Evolutionary conservation across 1,140 invertebrate genomes (phyloP).

Genomic region (Solenopsis fugax): DNA sequence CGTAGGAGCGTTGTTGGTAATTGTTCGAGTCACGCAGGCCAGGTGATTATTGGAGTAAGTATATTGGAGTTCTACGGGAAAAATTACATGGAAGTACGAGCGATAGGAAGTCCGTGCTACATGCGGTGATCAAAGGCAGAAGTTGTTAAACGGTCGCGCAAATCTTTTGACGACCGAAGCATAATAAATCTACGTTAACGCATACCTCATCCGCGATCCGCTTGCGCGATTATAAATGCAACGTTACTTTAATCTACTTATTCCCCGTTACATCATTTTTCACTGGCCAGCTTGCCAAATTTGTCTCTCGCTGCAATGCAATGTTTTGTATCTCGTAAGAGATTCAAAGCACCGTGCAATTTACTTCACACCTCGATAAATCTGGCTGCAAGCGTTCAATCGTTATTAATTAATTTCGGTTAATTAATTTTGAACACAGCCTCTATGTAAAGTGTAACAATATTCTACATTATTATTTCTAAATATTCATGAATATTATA

Average conservation of each 20-base stretch:
- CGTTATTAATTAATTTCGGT: slow-evolving; percentile 51
- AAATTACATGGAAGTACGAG: slow-evolving; percentile 54
- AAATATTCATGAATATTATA: not conserved
- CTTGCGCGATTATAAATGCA: slow-evolving; percentile 16
- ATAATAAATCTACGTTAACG: slow-evolving; percentile 43
- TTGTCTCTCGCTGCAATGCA: slow-evolving; percentile 10
- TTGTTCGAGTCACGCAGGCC: slow-evolving; percentile 70
- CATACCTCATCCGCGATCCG: slow-evolving; percentile 15
- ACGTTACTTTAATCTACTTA: slow-evolving; percentile 44
- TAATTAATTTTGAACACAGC: slow-evolving; percentile 25
- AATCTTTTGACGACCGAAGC: slow-evolving; percentile 57
- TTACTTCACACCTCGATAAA: slow-evolving; percentile 51
- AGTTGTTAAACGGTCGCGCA: slow-evolving; percentile 60
- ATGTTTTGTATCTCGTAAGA: slow-evolving; percentile 32
- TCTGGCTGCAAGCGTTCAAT: slow-evolving; percentile 9
- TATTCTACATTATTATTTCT: slow-evolving; percentile 16
- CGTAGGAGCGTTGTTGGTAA: slow-evolving; percentile 66
- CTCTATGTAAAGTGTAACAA: not conserved
- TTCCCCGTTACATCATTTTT: not conserved
- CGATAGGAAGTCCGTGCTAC: slow-evolving; percentile 31
- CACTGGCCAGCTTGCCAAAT: not conserved
- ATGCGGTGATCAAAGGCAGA: slow-evolving; percentile 50
- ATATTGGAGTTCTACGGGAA: slow-evolving; percentile 47
- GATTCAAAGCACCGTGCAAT: slow-evolving; percentile 39
- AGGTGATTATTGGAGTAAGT: slow-evolving; percentile 70